Evolutionary conservation across 2,888 invertebrate species (phyloP).

Genomic region (Mimachlamys varia): DNA sequence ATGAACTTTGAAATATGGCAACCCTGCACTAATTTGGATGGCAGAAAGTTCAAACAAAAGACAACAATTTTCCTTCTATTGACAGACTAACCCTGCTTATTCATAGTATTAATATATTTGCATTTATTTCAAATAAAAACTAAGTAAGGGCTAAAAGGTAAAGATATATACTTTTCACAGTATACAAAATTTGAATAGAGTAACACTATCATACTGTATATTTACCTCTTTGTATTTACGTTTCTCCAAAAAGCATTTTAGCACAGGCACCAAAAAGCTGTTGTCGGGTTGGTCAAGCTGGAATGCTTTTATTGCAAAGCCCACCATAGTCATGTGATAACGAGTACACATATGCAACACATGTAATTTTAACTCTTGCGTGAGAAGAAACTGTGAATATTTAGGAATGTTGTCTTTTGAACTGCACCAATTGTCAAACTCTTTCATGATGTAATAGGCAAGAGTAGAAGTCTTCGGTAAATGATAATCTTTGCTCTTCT

Average conservation of each 20-base stretch:
- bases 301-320: conserved; percentile 67
- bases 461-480: conserved; percentile 65
- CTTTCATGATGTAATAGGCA: conserved; percentile 64
- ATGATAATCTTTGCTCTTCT: conserved; percentile 58
- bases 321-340: conserved; percentile 67
- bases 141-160: too few relatives aligned
- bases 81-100: too few relatives aligned
- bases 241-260: conserved; percentile 59
- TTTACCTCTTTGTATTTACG: conserved; percentile 72
- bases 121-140: too few relatives aligned
- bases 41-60: too few relatives aligned
- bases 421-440: conserved; percentile 65
- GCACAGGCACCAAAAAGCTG: conserved; percentile 66
- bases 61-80: too few relatives aligned
- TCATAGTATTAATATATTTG: too few relatives aligned
- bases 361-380: conserved; percentile 60
- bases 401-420: background rate
- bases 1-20: too few relatives aligned
- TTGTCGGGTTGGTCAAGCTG: conserved; percentile 66
- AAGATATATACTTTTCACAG: too few relatives aligned
- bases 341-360: conserved; percentile 64
- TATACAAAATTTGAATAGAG: too few relatives aligned
- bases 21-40: too few relatives aligned
- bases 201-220: background rate
- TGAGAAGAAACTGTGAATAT: conserved; percentile 53